These are phyloP conservation scores for Leptinotarsa texana DNA, from an alignment of 1,140 invertebrate species.

Conservation along the genomic window DNA sequence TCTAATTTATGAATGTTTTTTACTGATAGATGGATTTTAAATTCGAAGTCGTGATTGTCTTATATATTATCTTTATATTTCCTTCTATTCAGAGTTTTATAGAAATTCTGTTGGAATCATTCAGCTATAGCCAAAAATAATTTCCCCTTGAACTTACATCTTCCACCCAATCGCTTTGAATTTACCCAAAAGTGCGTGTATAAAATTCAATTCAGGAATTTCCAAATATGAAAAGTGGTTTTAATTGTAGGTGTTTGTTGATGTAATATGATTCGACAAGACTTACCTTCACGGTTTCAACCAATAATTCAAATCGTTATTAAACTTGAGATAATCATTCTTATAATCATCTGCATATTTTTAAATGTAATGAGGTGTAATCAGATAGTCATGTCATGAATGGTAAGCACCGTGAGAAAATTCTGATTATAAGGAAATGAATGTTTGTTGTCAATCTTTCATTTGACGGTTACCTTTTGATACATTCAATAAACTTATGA, in stretches of 20 bases:
- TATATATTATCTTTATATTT: no score
- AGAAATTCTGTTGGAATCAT: no score
- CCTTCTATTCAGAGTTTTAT: no score
- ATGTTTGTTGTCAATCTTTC: neutral
- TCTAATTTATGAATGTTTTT: no score
- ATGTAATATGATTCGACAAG: neutral
- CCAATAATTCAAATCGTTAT: neutral
- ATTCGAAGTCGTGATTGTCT: no score
- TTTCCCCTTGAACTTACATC: no score
- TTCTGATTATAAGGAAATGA: constrained; percentile 1
- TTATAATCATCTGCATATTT: neutral
- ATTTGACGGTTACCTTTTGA: no score
- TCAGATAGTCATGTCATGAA: neutral
- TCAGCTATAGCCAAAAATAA: no score
- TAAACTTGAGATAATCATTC: neutral
- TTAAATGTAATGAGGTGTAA: neutral
- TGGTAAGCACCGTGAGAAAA: neutral
- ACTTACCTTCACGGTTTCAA: neutral
- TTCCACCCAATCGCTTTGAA: no score
- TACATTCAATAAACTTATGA: no score
- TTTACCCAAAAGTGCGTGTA: no score
- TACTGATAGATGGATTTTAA: no score
- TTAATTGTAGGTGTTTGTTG: neutral
- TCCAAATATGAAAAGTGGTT: constrained; percentile 8
- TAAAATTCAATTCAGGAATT: neutral